Conservation (phyloP, 2,113 vertebrate genomes). For the Cyanocitta stelleri region DNA sequence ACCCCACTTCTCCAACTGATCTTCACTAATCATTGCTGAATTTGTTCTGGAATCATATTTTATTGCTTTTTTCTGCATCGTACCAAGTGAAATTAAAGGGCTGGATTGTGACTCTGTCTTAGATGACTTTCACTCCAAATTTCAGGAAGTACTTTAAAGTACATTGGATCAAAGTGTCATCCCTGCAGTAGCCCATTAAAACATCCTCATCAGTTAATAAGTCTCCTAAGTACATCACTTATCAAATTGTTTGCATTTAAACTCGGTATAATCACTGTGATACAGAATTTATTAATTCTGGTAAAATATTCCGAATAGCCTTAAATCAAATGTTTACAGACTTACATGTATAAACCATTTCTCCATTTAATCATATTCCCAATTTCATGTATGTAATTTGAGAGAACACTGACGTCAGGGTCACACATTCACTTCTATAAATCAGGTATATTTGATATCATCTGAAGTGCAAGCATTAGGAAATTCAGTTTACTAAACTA, state of each 20-base stretch:
- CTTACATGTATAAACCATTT: background rate
- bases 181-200: background rate
- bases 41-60: background rate
- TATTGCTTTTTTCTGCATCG: fast-evolving
- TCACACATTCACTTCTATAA: background rate
- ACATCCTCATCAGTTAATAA: background rate
- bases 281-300: background rate
- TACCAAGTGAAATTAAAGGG: background rate
- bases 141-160: background rate
- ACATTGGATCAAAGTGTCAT: background rate
- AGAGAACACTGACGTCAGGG: background rate
- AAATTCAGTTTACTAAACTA: background rate
- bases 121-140: background rate
- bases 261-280: background rate
- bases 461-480: background rate
- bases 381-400: background rate
- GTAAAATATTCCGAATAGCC: background rate
- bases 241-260: background rate
- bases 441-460: background rate
- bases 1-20: background rate
- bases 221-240: background rate
- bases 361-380: background rate
- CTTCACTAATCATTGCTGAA: background rate
- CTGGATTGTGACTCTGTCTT: background rate
- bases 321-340: background rate